phyloP scores from a whole-genome alignment of 1,140 invertebrate species.

The Conus betulinus region DNA sequence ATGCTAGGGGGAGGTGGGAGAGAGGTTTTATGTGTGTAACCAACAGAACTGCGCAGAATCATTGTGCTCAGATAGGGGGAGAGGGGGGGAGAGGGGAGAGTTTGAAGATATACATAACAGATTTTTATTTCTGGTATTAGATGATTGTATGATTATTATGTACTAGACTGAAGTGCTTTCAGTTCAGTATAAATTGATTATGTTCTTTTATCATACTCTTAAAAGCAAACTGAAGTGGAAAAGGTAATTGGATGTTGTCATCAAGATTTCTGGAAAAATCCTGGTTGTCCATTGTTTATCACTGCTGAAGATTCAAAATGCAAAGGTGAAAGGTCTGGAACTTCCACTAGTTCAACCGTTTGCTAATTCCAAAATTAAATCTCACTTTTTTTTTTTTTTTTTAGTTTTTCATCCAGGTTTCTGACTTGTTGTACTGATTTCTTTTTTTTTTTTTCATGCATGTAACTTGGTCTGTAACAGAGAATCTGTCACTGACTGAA shows the following conservation, averaged over 20 bases:
- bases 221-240: constrained; percentile 91
- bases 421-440: no score
- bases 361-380: no score
- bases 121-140: neutral
- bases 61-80: neutral
- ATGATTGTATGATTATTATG: no score
- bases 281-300: neutral
- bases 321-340: no score
- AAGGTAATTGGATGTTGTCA: constrained; percentile 80
- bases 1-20: neutral
- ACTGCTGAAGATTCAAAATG: no score
- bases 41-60: neutral
- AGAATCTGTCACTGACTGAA: no score
- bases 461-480: no score
- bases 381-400: no score
- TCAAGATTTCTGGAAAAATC: neutral
- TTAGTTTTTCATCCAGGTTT: no score
- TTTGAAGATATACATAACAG: neutral
- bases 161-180: neutral
- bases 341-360: no score
- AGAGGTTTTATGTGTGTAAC: neutral
- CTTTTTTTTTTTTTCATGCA: no score
- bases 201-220: constrained; percentile 12
- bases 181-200: neutral
- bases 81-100: neutral